Evolutionary conservation across 2,797 vertebrate genomes (phyloP), one percentile per base, ranked within the genome.

Genomic region (Prionace glauca): DNA sequence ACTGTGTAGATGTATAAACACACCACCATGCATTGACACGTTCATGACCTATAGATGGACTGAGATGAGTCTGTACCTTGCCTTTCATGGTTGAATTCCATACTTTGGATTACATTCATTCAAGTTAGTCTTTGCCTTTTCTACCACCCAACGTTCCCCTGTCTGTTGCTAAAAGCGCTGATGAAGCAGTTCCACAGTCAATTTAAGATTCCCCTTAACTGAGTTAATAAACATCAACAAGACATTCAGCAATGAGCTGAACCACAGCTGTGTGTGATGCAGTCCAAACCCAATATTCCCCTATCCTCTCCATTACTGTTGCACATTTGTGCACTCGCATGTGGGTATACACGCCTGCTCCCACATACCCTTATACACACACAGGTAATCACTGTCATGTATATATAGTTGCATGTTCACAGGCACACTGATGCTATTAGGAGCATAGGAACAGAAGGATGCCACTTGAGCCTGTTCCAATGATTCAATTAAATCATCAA

Each of bases 311-410:
- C 84, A 18, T 12, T 22, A 92, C 24, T 45, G 29, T 36, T 36
- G 84, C 77, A 62, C 74, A 77, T n/a, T 29, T 26, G 36, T 71
- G 50, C 50, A 56, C 50, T 56, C 50, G 50, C 50, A 56, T 14
- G 62, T 65, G 62, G 62, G 14, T 14, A 65, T 65, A 97, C 96
- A 69, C 2, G 18, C 67, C 18, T 0, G 16, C 67, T 18, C 16
- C 3, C 67, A 69, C 14, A 2, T 69, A 96, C 96, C 96, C 96
- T 96, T 24, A 79, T 96, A 96, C 96, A 96, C 96, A 96, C 77
- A 95, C 36, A 18, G 0, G 16, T 18, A 45, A 20, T 29, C 29
- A 56, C 50, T 56, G 50, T 56, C 50, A 56, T 3, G 50, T 56
- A 3, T 56, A 56, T 56, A 56, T 56, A 56, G 50, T 56, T 56